phyloP scores from a whole-genome alignment of 1,140 invertebrate species.

The Drosophila busckii region DNA sequence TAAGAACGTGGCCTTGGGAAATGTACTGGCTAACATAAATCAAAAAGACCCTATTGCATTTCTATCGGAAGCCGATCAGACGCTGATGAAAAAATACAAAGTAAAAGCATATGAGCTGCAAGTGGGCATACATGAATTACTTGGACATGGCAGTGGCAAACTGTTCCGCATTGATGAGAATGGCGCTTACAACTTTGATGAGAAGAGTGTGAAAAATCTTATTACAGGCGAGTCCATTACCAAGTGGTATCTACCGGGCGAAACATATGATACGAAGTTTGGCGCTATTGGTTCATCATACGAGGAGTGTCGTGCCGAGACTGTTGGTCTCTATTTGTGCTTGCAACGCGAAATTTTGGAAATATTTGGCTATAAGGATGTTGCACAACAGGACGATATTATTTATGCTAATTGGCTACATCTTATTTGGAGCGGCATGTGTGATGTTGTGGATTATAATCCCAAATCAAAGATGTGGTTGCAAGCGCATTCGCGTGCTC shows the following conservation, averaged over 20 bases:
- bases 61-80: constrained; percentile 86
- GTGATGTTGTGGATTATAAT: constrained; percentile 93
- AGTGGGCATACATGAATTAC: constrained; percentile 95
- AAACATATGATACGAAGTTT: constrained; percentile 96
- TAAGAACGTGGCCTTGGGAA: constrained; percentile 97
- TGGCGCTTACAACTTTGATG: constrained; percentile 91
- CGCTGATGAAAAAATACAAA: constrained; percentile 86
- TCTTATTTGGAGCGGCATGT: constrained; percentile 90
- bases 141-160: constrained; percentile 98
- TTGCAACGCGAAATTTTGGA: constrained; percentile 88
- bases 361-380: constrained; percentile 91
- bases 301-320: constrained; percentile 97
- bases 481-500: constrained; percentile 92
- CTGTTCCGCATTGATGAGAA: constrained; percentile 87
- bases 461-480: constrained; percentile 91
- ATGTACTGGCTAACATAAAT: constrained; percentile 93
- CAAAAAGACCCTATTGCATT: constrained; percentile 91
- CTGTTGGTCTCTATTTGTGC: constrained; percentile 92
- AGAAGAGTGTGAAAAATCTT: constrained; percentile 86
- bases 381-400: constrained; percentile 87
- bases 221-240: constrained; percentile 84
- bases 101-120: constrained; percentile 89
- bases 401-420: constrained; percentile 97
- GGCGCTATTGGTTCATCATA: constrained; percentile 92
- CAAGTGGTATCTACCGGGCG: constrained; percentile 89